phyloP scores from a whole-genome alignment of 2,888 invertebrate genomes.

The Camponotus fellah region DNA sequence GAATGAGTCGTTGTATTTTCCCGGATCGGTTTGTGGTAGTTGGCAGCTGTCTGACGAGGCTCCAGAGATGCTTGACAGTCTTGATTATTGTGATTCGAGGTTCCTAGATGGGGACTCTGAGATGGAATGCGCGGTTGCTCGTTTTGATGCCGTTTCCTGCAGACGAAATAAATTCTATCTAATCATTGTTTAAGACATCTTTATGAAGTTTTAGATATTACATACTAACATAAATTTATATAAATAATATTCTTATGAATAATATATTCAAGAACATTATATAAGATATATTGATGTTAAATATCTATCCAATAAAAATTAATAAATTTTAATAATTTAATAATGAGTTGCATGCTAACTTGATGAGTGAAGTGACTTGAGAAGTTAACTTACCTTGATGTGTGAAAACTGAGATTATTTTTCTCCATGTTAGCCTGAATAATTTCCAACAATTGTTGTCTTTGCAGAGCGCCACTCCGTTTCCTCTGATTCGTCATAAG shows the following conservation, averaged over 20 bases:
- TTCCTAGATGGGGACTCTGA: constrained; percentile 77
- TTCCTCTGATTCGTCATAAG: constrained; percentile 87
- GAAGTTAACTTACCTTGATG: constrained; percentile 89
- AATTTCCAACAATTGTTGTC: constrained; percentile 94
- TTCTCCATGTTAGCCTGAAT: constrained; percentile 97
- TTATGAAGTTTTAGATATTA: neutral
- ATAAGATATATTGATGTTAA: neutral
- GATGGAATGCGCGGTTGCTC: constrained; percentile 80
- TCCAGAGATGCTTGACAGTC: constrained; percentile 70
- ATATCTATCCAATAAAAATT: neutral
- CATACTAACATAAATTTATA: too few species aligned
- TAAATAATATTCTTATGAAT: neutral
- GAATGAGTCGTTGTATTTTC: constrained; percentile 74
- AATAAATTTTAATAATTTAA: constrained; percentile 14
- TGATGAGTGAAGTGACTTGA: too few species aligned
- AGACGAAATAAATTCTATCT: neutral
- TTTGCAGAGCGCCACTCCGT: constrained; percentile 91
- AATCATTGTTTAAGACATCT: neutral
- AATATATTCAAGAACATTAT: constrained; percentile 5
- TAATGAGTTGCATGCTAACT: neutral
- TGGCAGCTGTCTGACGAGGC: constrained; percentile 67
- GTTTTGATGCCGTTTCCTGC: constrained; percentile 83
- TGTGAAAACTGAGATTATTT: constrained; percentile 94
- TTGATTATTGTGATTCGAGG: constrained; percentile 69
- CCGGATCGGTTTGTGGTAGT: constrained; percentile 81